Base-by-base conservation (phyloP, 37 sponge, comb jelly and placozoan genomes). In the Cliona cf. orientalis region DNA sequence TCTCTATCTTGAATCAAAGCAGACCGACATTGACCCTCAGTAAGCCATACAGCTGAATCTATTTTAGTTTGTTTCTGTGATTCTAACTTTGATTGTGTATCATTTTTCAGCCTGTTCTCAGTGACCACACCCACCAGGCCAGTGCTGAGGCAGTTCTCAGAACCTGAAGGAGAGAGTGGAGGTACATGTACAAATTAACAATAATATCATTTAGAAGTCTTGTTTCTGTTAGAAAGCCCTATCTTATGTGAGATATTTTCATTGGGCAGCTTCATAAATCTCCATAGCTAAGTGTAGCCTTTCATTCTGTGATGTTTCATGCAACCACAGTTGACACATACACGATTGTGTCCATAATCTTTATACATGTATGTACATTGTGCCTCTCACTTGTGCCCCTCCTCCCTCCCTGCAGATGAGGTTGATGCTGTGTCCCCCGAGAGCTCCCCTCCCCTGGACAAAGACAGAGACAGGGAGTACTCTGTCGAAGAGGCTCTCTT, bases 51-150 rank as follows among this genome's bases (percentile, higher is more conserved):
- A 49, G 55, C 17, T 49, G 11, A 17, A 19, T 11, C 17, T 49
- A 11, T 49, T 49, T 49, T 19, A 19, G 11, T 19, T 49, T 49
- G 55, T 19, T 17, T 17, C 17, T 49, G n/a, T n/a, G n/a, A n/a
- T n/a, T n/a, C n/a, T n/a, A n/a, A n/a, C 66, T 31, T 66, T 62
- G 64, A n/a, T 62, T 22, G 41, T 33, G 9, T 34, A 45, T 22
- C 4, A 53, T 37, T 58, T 12, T 37, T 29, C 40, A 86, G 87
- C 37, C 0, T 61, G 7, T 84, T 84, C 69, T 6, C 33, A 41
- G 84, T 89, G 4, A 89, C 80, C 44, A 83, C 84, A 61, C 90
- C 90, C n/a, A 58, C 42, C 5, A 89, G 75, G 60, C 49, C 61
- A 28, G 2, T 38, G 3, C 22, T 29, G 17, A 31, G 25, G 14